Evolutionary conservation across 2,113 vertebrate species (phyloP).

Genomic region (Solea solea): DNA sequence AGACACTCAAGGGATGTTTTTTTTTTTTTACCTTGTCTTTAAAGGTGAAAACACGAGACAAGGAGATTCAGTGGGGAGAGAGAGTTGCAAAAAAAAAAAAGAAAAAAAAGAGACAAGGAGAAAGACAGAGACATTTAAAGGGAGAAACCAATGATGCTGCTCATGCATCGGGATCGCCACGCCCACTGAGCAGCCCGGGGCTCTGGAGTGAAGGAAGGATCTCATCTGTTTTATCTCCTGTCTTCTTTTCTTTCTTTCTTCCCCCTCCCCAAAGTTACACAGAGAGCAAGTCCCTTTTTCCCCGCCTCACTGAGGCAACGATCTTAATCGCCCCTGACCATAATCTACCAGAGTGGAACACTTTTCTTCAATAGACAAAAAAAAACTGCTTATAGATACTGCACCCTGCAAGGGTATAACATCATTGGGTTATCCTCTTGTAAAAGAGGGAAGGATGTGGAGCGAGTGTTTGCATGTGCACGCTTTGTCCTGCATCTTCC

Average conservation of each 20-base stretch:
- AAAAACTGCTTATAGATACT: constrained; percentile 63
- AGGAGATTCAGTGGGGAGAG: constrained; percentile 54
- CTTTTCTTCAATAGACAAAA: constrained; percentile 76
- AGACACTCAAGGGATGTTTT: constrained; percentile 32
- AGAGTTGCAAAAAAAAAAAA: constrained; percentile 37
- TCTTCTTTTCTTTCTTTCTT: constrained; percentile 53
- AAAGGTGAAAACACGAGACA: constrained; percentile 48
- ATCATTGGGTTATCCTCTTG: constrained; percentile 64
- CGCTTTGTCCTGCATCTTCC: constrained; percentile 30
- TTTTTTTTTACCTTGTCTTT: constrained; percentile 9
- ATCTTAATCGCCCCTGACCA: constrained; percentile 78
- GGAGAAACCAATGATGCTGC: constrained; percentile 56
- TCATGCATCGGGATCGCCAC: constrained; percentile 65
- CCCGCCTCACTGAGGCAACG: constrained; percentile 73
- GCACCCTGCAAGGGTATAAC: constrained; percentile 59
- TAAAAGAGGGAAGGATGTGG: constrained; percentile 36
- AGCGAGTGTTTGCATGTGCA: constrained; percentile 29
- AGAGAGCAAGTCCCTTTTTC: constrained; percentile 66
- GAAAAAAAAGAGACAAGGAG: constrained; percentile 31
- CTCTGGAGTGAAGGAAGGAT: constrained; percentile 69
- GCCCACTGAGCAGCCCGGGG: constrained; percentile 56
- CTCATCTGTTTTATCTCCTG: constrained; percentile 78
- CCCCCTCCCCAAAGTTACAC: constrained; percentile 64
- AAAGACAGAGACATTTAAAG: constrained; percentile 60
- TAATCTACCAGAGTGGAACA: constrained; percentile 77